These are phyloP conservation scores for Stichopus chloronotus DNA, from an alignment of 35 echinoderm and acorn worm species.

Conservation along the genomic window DNA sequence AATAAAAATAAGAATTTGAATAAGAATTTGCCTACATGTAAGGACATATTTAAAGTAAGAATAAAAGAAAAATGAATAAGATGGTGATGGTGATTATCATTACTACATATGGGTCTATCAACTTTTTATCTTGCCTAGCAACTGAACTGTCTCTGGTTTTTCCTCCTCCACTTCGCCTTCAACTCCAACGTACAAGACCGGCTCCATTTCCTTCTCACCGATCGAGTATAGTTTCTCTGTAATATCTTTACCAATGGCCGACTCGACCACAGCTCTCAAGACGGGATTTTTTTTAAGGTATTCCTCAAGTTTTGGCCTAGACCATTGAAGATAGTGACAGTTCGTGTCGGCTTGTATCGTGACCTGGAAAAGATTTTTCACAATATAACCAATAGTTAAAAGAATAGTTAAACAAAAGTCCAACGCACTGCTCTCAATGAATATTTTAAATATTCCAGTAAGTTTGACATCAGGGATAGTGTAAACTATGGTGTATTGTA, in stretches of 20 bases:
- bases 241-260: slow-evolving; percentile 86
- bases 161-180: slow-evolving; percentile 3
- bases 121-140: background rate
- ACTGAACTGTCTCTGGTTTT: background rate
- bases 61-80: too few relatives aligned
- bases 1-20: too few relatives aligned
- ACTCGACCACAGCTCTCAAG: slow-evolving; percentile 81
- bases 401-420: too few relatives aligned
- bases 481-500: too few relatives aligned
- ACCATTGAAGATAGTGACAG: slow-evolving; percentile 94
- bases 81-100: too few relatives aligned
- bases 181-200: slow-evolving; percentile 44
- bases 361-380: slow-evolving; percentile 59
- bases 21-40: too few relatives aligned
- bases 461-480: too few relatives aligned
- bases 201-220: slow-evolving; percentile 60
- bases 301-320: slow-evolving; percentile 57
- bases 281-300: slow-evolving; percentile 83
- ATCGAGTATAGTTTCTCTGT: slow-evolving; percentile 86
- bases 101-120: too few relatives aligned
- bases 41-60: too few relatives aligned
- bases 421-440: too few relatives aligned
- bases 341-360: slow-evolving; percentile 86
- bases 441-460: too few relatives aligned
- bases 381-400: too few relatives aligned